Evolutionary conservation across 2,797 vertebrate genomes (phyloP), one percentile per base, ranked within the genome.

Genomic region (Gymnocypris eckloni): DNA sequence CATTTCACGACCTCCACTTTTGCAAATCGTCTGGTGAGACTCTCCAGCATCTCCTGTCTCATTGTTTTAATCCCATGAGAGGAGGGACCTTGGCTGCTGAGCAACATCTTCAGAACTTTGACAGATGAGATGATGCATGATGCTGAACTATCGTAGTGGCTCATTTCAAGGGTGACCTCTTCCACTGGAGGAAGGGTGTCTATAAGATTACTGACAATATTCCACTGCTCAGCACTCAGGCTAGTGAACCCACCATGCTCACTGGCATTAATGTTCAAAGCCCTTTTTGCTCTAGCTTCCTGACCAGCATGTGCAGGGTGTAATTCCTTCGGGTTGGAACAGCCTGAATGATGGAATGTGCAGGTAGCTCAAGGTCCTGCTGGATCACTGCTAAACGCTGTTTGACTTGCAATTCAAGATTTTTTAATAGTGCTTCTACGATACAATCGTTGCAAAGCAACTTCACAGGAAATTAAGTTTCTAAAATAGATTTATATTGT

Each of bases 1-100:
- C 61, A 80, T 80, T 81, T 67, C 61, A 81, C 25, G 28, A 41
- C 66, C 48, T 82, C 64, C 28, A 59, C 64, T 41, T 80, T 67
- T 43, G n/a, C 6, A 33, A 81, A 69, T 16, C 15, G 16, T 13
- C n/a, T 9, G 39, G 43, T 50, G 41, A 81, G 79, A 22, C 79
- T 69, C 41, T 69, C 43, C 10, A 81, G 16, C 79, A 52, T 81
- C 15, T 66, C 50, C 79, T 7, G 41, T 33, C 43, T 20, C 61
- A 81, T 67, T 13, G 79, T 69, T 81, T 81, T 81, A 81, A 81
- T 81, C 9, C 25, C 61, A 66, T 45, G 15, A 66, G 61, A 81
- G 25, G n/a, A 79, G 11, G 56, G 59, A 80, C 79, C 54, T 22
- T 43, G 39, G 0, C 41, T 48, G 20, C 61, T 64, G 13, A 80